Evolutionary conservation across 2,797 vertebrate species (phyloP).

Genomic region (Mus spretus): DNA sequence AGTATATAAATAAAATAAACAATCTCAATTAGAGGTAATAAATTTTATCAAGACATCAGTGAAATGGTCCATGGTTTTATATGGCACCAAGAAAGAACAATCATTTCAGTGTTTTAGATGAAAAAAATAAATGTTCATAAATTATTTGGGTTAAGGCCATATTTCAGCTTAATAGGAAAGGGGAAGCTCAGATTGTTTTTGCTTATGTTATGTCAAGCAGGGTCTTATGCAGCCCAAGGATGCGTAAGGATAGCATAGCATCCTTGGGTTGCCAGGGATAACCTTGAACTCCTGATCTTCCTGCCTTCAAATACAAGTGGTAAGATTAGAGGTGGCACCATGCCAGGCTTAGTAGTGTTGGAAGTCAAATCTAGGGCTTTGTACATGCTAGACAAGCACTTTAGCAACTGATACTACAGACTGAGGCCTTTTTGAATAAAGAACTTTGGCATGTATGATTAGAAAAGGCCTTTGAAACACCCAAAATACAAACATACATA

Average conservation of each 20-base stretch:
- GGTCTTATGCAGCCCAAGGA: background rate
- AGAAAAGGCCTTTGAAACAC: background rate
- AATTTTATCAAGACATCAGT: background rate
- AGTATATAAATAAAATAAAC: background rate
- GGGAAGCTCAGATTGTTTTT: background rate
- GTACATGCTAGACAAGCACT: background rate
- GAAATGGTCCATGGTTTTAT: conserved; percentile 17
- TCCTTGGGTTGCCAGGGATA: background rate
- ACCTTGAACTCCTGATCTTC: background rate
- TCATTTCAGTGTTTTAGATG: conserved; percentile 14
- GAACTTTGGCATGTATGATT: background rate
- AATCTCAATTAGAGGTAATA: conserved; percentile 17
- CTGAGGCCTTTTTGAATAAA: background rate
- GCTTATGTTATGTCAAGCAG: background rate
- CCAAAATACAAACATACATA: background rate
- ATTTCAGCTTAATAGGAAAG: background rate
- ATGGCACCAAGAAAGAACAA: background rate
- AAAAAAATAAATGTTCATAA: conserved; percentile 39
- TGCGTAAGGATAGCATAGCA: too few relatives aligned
- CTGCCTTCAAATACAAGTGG: background rate
- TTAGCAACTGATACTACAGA: background rate
- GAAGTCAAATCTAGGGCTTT: background rate
- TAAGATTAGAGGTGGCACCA: background rate
- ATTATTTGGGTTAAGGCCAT: background rate
- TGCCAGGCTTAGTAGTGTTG: background rate